Evolutionary conservation across 2,888 invertebrate species (phyloP).

Genomic region (Lasioglossum lativentre): DNA sequence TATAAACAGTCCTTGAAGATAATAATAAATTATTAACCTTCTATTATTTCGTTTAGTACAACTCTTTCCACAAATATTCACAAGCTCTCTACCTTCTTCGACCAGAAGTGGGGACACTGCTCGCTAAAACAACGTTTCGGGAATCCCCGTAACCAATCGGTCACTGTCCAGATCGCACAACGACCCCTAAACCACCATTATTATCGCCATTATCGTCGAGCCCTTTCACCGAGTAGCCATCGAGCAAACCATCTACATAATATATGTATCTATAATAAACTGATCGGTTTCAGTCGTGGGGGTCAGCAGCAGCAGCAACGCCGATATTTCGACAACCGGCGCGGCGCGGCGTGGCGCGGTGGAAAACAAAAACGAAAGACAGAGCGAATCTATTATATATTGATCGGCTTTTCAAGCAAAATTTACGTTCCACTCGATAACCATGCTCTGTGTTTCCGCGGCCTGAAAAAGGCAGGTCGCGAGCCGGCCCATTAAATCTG

Average conservation of each 20-base stretch:
- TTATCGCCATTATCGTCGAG: background rate
- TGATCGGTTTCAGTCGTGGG: background rate
- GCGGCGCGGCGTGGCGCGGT: too few species aligned
- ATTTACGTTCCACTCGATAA: constrained; percentile 46
- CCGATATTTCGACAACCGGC: background rate
- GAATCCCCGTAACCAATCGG: background rate
- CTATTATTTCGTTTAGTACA: too few species aligned
- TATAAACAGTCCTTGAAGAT: background rate
- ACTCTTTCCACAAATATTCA: too few species aligned
- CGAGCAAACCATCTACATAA: background rate
- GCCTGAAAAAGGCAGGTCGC: background rate
- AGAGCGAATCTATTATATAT: background rate
- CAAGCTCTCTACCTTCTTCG: background rate
- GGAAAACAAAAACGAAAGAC: constrained; percentile 3
- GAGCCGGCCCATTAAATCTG: constrained; percentile 49
- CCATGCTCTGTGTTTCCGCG: constrained; percentile 21
- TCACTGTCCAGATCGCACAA: background rate
- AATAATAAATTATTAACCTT: background rate
- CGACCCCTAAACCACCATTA: background rate
- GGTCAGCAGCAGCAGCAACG: background rate
- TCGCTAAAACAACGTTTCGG: background rate
- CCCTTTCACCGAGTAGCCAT: background rate
- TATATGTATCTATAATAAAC: background rate
- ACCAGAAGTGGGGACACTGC: background rate
- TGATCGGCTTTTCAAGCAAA: constrained; percentile 22